Percentiles rank a stretch among this genome's conserved stretches.
Evolutionary conservation across 2,888 invertebrate genomes (phyloP).

Genomic region (Galeruca laticollis): DNA sequence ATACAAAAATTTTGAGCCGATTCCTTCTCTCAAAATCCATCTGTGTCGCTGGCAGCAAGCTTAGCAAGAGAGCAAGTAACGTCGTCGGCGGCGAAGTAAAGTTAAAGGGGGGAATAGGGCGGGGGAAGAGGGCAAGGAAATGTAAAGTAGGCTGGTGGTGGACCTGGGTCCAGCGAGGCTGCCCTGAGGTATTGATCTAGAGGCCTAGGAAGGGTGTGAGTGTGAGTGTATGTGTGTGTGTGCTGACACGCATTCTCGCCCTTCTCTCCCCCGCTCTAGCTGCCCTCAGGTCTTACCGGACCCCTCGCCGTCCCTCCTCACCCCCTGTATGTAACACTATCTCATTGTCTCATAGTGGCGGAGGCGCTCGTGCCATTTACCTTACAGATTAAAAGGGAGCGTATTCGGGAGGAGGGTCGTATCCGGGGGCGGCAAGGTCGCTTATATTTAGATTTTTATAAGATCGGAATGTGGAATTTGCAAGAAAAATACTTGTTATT

Average conservation of each 20-base stretch:
- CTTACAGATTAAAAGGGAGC: conserved; percentile 40
- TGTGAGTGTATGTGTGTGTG: conserved; percentile 59
- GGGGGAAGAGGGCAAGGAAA: conserved; percentile 61
- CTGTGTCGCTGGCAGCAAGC: conserved; percentile 67
- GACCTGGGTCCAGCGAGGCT: conserved; percentile 66
- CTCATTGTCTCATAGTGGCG: conserved; percentile 53
- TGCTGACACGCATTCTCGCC: conserved; percentile 64
- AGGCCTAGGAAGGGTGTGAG: conserved; percentile 60
- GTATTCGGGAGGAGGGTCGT: conserved; percentile 3
- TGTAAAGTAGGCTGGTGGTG: conserved; percentile 73
- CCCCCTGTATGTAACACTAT: conserved; percentile 58
- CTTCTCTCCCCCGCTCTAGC: conserved; percentile 48
- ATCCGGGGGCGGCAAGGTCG: background rate
- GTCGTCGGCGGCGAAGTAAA: conserved; percentile 63
- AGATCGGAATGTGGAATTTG: background rate
- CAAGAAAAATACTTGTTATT: background rate
- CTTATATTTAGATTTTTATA: too few species aligned
- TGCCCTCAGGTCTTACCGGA: conserved; percentile 56
- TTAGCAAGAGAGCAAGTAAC: conserved; percentile 71
- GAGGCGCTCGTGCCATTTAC: conserved; percentile 43
- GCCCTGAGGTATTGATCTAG: conserved; percentile 68
- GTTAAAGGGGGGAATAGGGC: conserved; percentile 50
- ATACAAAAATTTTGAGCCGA: conserved; percentile 2
- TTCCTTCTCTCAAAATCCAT: conserved; percentile 41
- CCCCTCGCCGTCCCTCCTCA: conserved; percentile 31